Base-by-base conservation (phyloP, 2,888 invertebrate genomes). In the Troides helena region DNA sequence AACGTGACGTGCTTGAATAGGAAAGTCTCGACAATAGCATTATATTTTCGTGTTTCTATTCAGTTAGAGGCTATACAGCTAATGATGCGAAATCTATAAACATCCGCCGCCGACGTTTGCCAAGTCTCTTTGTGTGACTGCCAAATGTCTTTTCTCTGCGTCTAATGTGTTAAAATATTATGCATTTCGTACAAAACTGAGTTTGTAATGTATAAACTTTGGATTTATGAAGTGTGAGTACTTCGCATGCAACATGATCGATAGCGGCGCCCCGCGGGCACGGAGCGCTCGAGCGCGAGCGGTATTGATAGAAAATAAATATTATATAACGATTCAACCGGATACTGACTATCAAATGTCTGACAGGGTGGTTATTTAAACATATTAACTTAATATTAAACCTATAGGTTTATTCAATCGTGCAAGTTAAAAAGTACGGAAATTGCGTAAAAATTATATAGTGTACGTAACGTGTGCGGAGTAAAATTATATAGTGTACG, bases 81-180 rank as follows among this genome's bases (percentile, higher is more conserved):
- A 53, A 53, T n/a, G 53, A 53, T n/a, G 14, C 53, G 17, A 17
- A 17, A 18, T 18, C 53, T 14, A 53, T 17, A 53, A 53, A 53
- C 18, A 6, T 53, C 53, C n/a, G 53, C 14, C 53, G 53, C 12
- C 63, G 8, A 30, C 30, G 53, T 64, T 64, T 64, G 63, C 53
- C 63, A 64, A 64, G 53, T 53, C 63, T 50, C 63, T 53, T n/a
- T 53, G 53, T 18, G 63, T 23, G 30, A 30, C 63, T 64, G 63
- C 63, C 63, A 64, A 56, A 53, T 64, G 53, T 56, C 25, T 60
- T 60, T 17, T 1, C n/a, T 53, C 53, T 53, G 53, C 18, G 53
- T 53, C 18, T 18, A 53, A 17, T 18, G 18, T 18, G 53, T 53
- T 53, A n/a, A n/a, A n/a, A 53, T 18, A 17, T 53, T 53, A 53